Evolutionary conservation across 64 coral and sea anemone genomes (phyloP).

Genomic region (Astreopora myriophthalma): DNA sequence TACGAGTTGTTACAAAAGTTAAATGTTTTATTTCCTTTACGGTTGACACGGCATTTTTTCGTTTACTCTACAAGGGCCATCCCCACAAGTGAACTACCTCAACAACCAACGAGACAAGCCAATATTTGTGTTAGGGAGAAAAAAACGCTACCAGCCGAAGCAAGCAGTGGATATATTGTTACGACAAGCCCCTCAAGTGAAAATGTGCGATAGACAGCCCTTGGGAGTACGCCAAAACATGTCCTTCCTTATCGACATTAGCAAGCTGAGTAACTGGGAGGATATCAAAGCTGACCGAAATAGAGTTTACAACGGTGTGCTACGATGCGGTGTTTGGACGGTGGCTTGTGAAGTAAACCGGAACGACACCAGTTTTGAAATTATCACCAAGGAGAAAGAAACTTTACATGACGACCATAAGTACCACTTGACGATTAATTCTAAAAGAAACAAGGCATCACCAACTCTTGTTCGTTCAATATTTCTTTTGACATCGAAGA

Average conservation of each 20-base stretch:
- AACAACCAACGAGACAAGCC: neutral
- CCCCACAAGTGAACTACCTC: neutral
- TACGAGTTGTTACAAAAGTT: neutral
- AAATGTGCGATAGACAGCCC: neutral
- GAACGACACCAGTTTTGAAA: neutral
- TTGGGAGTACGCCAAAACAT: slow-evolving; percentile 2
- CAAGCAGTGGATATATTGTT: slow-evolving; percentile 9
- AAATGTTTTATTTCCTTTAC: neutral
- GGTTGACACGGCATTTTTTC: neutral
- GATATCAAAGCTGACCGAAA: slow-evolving; percentile 2
- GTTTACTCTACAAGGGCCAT: neutral
- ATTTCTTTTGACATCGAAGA: slow-evolving; percentile 25
- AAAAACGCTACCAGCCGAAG: neutral
- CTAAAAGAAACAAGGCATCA: slow-evolving; percentile 33
- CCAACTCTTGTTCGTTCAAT: slow-evolving; percentile 44
- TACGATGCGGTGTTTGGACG: slow-evolving; percentile 3
- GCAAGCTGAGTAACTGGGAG: neutral
- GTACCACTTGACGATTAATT: slow-evolving; percentile 29
- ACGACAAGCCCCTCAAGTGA: neutral
- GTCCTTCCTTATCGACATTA: neutral
- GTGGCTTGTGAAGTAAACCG: neutral
- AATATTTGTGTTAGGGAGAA: neutral
- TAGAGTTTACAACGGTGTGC: neutral
- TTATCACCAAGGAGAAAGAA: neutral
- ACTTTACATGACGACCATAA: neutral